Conservation (phyloP, 2,888 invertebrate genomes). For the Acronicta leporina region DNA sequence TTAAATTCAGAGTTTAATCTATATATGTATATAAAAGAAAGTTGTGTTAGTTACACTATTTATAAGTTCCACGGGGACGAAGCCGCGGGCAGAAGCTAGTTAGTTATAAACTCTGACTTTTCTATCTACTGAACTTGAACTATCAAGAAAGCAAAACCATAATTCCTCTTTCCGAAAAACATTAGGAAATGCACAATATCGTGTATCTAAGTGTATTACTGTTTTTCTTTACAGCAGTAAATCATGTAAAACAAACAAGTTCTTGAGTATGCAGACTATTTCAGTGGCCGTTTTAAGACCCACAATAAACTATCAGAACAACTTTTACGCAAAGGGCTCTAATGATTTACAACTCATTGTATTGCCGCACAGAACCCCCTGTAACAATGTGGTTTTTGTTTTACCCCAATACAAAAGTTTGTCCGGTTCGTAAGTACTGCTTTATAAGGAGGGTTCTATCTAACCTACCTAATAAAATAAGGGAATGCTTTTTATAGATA, state of each 20-base stretch:
- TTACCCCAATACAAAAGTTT: conserved; percentile 35
- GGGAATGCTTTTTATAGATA: background rate
- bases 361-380: conserved; percentile 30
- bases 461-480: background rate
- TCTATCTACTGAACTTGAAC: too few species aligned
- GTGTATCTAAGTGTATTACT: background rate
- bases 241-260: conserved; percentile 42
- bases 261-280: conserved; percentile 6
- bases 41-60: too few species aligned
- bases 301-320: conserved; percentile 46
- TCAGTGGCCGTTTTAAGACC: conserved; percentile 20
- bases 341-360: conserved; percentile 59
- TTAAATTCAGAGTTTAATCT: too few species aligned
- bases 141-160: too few species aligned
- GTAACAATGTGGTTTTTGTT: conserved; percentile 42
- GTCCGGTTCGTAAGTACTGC: conserved; percentile 23
- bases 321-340: conserved; percentile 47
- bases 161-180: background rate
- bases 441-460: conserved; percentile 1
- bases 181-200: background rate
- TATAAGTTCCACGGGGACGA: too few species aligned
- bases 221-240: conserved; percentile 30
- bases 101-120: too few species aligned
- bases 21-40: too few species aligned
- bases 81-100: too few species aligned